Conservation (phyloP, 2,888 invertebrate genomes). For the Chydorus sphaericus region DNA sequence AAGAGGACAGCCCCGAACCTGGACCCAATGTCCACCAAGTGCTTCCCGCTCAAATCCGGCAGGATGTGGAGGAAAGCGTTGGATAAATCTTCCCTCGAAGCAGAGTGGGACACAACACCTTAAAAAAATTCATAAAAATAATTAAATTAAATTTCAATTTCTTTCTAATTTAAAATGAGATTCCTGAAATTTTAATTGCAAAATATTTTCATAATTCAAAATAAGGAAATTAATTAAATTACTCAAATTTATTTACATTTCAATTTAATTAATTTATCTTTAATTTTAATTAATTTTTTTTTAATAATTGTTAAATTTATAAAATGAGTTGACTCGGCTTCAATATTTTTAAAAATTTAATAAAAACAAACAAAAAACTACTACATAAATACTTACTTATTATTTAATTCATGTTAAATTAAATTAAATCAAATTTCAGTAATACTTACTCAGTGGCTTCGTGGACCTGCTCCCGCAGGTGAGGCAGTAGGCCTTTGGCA, state of each 20-base stretch:
- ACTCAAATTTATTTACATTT: too few species aligned
- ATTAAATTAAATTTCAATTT: not conserved
- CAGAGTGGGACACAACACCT: slow-evolving; percentile 49
- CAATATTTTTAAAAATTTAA: not conserved
- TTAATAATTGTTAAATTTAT: too few species aligned
- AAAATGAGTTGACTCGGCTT: too few species aligned
- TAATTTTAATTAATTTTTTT: too few species aligned
- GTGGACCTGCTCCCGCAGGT: slow-evolving; percentile 38
- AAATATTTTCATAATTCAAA: too few species aligned
- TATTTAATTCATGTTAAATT: too few species aligned
- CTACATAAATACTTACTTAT: slow-evolving; percentile 21
- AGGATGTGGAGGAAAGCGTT: slow-evolving; percentile 47
- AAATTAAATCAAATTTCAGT: not conserved
- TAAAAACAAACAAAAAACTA: not conserved
- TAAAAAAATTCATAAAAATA: slow-evolving; percentile 17
- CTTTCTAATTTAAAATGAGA: not conserved
- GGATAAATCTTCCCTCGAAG: slow-evolving; percentile 41
- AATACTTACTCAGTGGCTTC: slow-evolving; percentile 33
- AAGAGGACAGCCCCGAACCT: slow-evolving; percentile 51
- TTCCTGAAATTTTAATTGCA: too few species aligned
- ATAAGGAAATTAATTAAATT: too few species aligned
- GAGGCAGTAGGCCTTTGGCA: slow-evolving; percentile 36
- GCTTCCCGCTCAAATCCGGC: slow-evolving; percentile 42
- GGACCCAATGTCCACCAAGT: slow-evolving; percentile 51
- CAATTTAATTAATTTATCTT: too few species aligned